phyloP scores from a whole-genome alignment of 1,140 invertebrate species.

The Goniozus legneri region DNA sequence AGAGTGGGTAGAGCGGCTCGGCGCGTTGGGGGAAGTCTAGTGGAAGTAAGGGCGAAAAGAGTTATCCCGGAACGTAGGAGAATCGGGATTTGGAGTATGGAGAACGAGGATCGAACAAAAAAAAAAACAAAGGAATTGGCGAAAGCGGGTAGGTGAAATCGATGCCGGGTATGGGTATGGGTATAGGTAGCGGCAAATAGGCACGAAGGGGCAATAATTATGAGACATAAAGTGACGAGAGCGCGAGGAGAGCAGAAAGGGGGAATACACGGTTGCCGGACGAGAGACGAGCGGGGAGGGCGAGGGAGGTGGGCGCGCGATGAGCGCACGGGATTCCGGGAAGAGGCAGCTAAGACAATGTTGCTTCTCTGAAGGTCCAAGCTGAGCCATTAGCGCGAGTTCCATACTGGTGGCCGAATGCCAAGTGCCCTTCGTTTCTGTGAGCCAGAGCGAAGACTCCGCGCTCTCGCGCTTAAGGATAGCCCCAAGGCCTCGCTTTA shows the following conservation, averaged over 20 bases:
- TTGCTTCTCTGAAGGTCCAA: slow-evolving; percentile 30
- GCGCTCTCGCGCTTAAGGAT: slow-evolving; percentile 17
- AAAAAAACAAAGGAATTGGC: background rate
- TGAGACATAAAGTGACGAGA: slow-evolving; percentile 54
- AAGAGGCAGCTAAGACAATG: slow-evolving; percentile 22
- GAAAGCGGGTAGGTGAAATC: background rate
- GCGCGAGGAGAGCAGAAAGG: slow-evolving; percentile 24
- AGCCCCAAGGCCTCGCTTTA: slow-evolving; percentile 17
- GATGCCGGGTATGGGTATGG: too few species aligned
- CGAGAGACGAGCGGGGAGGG: slow-evolving; percentile 13
- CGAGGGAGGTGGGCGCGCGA: slow-evolving; percentile 17
- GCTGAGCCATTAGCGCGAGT: slow-evolving; percentile 19
- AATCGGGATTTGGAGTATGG: too few species aligned
- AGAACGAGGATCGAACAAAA: too few species aligned
- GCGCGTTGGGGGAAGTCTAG: too few species aligned
- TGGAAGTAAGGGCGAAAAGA: too few species aligned
- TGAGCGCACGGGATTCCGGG: slow-evolving; percentile 25
- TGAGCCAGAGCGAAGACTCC: slow-evolving; percentile 9
- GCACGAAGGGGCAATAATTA: slow-evolving; percentile 46
- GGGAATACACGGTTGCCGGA: slow-evolving; percentile 11
- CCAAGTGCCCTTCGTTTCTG: slow-evolving; percentile 24
- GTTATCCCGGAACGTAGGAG: too few species aligned
- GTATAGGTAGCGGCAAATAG: slow-evolving; percentile 29
- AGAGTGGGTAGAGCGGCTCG: too few species aligned
- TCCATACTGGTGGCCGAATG: slow-evolving; percentile 23